Evolutionary conservation across 2,888 invertebrate genomes (phyloP), one percentile per base, ranked within the genome.

Genomic region (Mythimna lalbum): DNA sequence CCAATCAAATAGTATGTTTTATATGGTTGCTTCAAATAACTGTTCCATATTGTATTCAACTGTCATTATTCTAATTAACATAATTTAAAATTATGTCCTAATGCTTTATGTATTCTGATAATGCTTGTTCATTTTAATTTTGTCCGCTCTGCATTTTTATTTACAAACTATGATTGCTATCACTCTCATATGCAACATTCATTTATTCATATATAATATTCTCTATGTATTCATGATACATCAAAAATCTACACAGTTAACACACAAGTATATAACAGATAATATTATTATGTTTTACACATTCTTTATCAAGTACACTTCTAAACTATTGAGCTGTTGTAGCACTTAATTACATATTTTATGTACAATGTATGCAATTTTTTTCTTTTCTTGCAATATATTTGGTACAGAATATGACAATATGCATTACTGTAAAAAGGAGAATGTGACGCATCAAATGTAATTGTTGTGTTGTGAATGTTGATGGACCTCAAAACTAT

Each of bases 101-200:
- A 75, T 79, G 85, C 83, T 86, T 78, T 79, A 65, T 80, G 66
- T 86, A 74, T 75, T 82, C 71, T 80, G 74, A 80, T 81, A 78
- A 89, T 85, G 89, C 90, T 90, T 91, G 87, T 88, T 88, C 78
- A 86, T 84, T 90, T 88, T 86, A 84, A 82, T 84, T 93, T 92
- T 89, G 83, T 90, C 91, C 88, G 93, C 95, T 95, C 94, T 95
- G 95, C 95, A 95, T 95, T 95, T 94, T 94, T 94, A 91, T 94
- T 84, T 92, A 91, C 89, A 85, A 89, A 89, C 86, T 90, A 82
- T 89, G 85, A 86, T 83, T 89, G 86, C 87, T 88, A 82, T 79
- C 81, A 84, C 71, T 81, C 71, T 87, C 87, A 88, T 86, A 78
- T 77, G 66, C 76, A 83, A 82, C 80, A 84, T 82, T 85, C 81